Evolutionary conservation across 1,140 invertebrate species (phyloP).

Genomic region (Akabosia matsudoensis): DNA sequence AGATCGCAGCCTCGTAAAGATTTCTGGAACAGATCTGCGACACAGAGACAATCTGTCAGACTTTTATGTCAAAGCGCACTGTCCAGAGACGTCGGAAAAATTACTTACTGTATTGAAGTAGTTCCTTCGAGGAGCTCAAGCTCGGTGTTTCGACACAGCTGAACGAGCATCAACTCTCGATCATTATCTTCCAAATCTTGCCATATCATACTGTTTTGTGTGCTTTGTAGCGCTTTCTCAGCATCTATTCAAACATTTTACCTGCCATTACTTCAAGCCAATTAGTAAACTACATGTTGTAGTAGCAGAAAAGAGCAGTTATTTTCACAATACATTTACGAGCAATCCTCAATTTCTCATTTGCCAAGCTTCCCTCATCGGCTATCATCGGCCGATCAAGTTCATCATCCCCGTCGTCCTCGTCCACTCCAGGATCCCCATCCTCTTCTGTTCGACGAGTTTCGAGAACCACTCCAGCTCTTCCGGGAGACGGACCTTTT

Average conservation of each 20-base stretch:
- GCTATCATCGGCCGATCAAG: constrained; percentile 12
- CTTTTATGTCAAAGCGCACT: too few relatives aligned
- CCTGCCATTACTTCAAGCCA: too few relatives aligned
- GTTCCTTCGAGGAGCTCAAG: constrained; percentile 1
- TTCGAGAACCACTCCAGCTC: not conserved
- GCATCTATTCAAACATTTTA: too few relatives aligned
- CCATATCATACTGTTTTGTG: constrained; percentile 33
- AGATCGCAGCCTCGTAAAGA: constrained; percentile 39
- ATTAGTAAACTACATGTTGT: too few relatives aligned
- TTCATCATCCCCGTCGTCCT: constrained; percentile 5
- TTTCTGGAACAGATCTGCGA: constrained; percentile 37
- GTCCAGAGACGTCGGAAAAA: too few relatives aligned
- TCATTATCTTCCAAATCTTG: constrained; percentile 25
- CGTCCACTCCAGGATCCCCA: not conserved
- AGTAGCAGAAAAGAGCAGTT: too few relatives aligned
- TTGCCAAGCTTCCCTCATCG: not conserved
- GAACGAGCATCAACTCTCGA: constrained; percentile 29
- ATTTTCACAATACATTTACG: constrained; percentile 34
- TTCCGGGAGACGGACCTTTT: not conserved
- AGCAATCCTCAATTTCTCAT: constrained; percentile 1
- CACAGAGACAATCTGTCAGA: not conserved
- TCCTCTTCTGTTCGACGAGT: not conserved
- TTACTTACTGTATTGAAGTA: not conserved
- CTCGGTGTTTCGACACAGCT: constrained; percentile 33
- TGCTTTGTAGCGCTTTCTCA: constrained; percentile 28